These are phyloP conservation scores for Rhagonycha fulva DNA, from an alignment of 2,888 invertebrate genomes.

Conservation along the genomic window DNA sequence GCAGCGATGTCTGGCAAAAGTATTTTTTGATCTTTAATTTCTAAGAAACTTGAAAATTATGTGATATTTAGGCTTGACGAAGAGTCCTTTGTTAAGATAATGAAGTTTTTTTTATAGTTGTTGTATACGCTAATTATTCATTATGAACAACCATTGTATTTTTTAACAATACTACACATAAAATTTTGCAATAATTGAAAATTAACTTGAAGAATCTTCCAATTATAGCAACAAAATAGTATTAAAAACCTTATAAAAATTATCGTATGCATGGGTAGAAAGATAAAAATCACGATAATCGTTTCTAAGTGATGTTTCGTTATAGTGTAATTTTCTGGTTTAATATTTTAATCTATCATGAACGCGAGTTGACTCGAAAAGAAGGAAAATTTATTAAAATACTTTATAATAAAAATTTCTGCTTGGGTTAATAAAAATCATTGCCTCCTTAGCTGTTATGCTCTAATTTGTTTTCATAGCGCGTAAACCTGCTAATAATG, in stretches of 20 bases:
- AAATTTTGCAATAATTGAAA: not conserved
- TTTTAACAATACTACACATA: not conserved
- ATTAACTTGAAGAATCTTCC: not conserved
- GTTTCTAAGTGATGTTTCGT: not conserved
- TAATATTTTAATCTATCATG: too few relatives aligned
- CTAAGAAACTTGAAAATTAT: not conserved
- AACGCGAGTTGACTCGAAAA: not conserved
- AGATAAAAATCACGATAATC: not conserved
- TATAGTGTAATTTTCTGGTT: not conserved
- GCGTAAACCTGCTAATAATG: constrained; percentile 18
- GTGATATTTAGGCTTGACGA: not conserved
- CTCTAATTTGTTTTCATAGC: constrained; percentile 12
- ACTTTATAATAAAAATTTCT: not conserved
- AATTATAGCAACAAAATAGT: not conserved
- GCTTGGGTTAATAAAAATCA: not conserved
- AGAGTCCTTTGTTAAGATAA: not conserved
- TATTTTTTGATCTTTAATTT: not conserved
- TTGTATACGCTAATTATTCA: not conserved
- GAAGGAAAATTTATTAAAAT: not conserved
- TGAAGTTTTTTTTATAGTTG: not conserved
- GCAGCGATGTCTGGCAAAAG: not conserved
- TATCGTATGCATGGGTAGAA: not conserved
- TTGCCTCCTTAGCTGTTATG: constrained; percentile 8
- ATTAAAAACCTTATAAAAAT: not conserved
- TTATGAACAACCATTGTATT: not conserved